A percentile compares a stretch with the other conserved stretches of the same genome.
Conservation (phyloP, 2,888 invertebrate genomes). For the Aspidapion aeneum region DNA sequence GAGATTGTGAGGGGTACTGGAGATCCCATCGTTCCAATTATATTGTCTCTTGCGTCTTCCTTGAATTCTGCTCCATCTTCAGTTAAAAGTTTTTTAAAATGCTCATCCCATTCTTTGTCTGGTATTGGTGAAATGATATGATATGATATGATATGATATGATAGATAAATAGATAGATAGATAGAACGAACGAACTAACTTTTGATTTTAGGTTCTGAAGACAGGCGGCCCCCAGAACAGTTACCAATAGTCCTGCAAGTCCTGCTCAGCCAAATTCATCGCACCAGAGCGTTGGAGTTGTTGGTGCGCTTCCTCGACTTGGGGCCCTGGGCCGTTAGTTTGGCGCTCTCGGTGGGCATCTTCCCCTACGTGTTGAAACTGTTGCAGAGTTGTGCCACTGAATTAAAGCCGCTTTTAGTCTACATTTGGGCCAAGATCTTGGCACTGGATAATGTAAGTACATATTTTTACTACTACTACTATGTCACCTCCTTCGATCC, state of each 20-base stretch:
- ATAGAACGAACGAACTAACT: too few species aligned
- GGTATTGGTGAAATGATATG: too few species aligned
- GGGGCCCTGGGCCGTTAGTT: slow-evolving; percentile 93
- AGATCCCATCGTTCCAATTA: too few species aligned
- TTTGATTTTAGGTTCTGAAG: slow-evolving; percentile 64
- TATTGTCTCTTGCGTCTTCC: too few species aligned
- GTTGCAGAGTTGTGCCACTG: slow-evolving; percentile 90
- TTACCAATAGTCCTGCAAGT: slow-evolving; percentile 96
- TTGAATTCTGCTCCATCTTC: too few species aligned
- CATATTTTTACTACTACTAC: too few species aligned
- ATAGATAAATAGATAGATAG: too few species aligned
- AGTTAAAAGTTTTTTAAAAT: too few species aligned
- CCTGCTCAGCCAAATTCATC: slow-evolving; percentile 73
- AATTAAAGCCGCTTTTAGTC: slow-evolving; percentile 87
- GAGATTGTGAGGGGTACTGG: too few species aligned
- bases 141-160: too few species aligned
- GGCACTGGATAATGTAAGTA: slow-evolving; percentile 87
- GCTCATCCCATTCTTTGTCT: too few species aligned
- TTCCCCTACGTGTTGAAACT: slow-evolving; percentile 98
- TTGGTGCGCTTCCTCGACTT: slow-evolving; percentile 92
- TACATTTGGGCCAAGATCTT: slow-evolving; percentile 99
- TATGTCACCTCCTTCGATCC: too few species aligned
- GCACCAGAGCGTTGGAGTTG: slow-evolving; percentile 90
- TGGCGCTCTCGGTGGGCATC: slow-evolving; percentile 95
- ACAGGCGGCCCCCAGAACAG: slow-evolving; percentile 88